Evolutionary conservation across 2,113 vertebrate species (phyloP), one percentile per base, ranked within the genome.

Genomic region (Nesoenas mayeri): DNA sequence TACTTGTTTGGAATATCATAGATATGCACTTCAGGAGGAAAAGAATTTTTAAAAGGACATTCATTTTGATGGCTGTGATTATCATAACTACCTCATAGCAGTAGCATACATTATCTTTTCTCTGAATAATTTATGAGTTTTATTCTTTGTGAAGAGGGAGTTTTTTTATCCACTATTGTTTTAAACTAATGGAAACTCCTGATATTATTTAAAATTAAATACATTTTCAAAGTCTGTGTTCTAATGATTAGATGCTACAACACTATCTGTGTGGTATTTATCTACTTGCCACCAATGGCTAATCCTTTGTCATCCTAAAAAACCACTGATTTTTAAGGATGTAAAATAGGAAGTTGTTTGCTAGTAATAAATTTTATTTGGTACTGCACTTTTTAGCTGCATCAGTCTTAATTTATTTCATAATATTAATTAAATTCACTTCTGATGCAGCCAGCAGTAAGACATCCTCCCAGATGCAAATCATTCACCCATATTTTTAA

Each of bases 1-100:
- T 0, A 2, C 25, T 79, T 93, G 44, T 94, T 91, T 93, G 36
- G 62, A 85, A 85, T 93, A 93, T 77, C 66, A 54, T 22, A 88
- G 54, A 40, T 70, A 93, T 58, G 26, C 40, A 80, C 31, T 85
- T 93, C 58, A 62, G 40, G 48, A 89, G 66, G 28, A 85, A 88
- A 88, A 88, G 5, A 17, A 79, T 61, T 82, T 91, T 93, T 83
- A 79, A 88, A 88, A 85, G 16, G 44, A 10, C 31, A 61, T 88
- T 93, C 13, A 53, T 90, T 91, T 79, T 90, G 47, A 91, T 93
- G 79, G 4, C n/a, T 95, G 51, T 88, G 79, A 91, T 91, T 91
- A 77, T 85, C 85, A 44, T 73, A 82, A 82, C 50, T 88, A n/a
- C 74, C 82, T 88, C 20, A 62, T 20, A 88, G 54, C 71, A 90